Evolutionary conservation across 2,797 vertebrate species (phyloP).

Genomic region (Sarcophilus harrisii): DNA sequence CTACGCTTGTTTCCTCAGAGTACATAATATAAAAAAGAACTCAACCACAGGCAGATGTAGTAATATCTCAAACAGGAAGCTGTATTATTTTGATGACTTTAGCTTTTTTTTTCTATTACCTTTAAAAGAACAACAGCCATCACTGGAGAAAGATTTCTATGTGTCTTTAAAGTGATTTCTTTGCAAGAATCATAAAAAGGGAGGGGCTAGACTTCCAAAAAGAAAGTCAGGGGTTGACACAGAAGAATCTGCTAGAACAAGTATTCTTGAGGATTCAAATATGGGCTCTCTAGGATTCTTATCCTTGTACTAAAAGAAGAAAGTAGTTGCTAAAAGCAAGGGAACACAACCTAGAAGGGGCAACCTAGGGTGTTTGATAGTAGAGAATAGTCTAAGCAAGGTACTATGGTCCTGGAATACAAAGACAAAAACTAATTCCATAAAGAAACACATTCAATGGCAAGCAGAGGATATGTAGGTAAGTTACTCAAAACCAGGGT

Average conservation of each 20-base stretch:
- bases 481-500: not conserved
- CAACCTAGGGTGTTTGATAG: not conserved
- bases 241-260: not conserved
- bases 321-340: not conserved
- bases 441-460: not conserved
- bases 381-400: not conserved
- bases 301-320: not conserved
- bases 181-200: not conserved
- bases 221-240: not conserved
- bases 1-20: constrained; percentile 70
- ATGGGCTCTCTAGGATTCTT: not conserved
- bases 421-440: not conserved
- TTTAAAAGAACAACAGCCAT: not conserved
- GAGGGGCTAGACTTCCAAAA: not conserved
- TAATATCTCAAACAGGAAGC: constrained; percentile 82
- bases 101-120: constrained; percentile 62
- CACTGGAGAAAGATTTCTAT: not conserved
- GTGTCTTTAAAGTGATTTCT: not conserved
- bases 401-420: not conserved
- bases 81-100: constrained; percentile 81
- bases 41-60: constrained; percentile 76
- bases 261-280: not conserved
- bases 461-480: not conserved
- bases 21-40: constrained; percentile 68
- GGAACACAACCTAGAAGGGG: not conserved